Conservation (phyloP, 2,888 invertebrate species). For the Mythimna ferrago region DNA sequence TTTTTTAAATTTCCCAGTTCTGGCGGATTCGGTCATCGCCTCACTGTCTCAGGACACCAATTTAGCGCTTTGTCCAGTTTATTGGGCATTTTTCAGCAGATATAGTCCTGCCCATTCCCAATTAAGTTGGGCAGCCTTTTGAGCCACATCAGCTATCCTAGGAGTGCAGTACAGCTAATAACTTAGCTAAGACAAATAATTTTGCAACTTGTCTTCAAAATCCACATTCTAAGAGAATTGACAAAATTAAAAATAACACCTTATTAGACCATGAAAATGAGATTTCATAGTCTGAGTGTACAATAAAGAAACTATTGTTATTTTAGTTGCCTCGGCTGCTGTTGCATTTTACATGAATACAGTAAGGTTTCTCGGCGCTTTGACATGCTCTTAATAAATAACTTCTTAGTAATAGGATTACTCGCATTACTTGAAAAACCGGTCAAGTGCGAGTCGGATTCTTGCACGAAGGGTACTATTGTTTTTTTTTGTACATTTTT, state of each 20-base stretch:
- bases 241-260: neutral
- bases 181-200: neutral
- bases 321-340: neutral
- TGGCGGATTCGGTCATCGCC: too few species aligned
- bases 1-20: too few species aligned
- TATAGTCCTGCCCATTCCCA: too few species aligned
- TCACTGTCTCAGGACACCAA: too few species aligned
- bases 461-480: too few species aligned
- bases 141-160: too few species aligned
- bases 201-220: neutral
- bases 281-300: constrained; percentile 13
- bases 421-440: neutral
- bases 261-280: constrained; percentile 1
- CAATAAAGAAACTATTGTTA: constrained; percentile 15
- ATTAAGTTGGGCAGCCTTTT: too few species aligned
- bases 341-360: constrained; percentile 21
- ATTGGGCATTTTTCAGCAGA: too few species aligned
- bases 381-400: constrained; percentile 26
- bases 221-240: neutral
- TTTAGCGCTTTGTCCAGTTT: too few species aligned
- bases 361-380: constrained; percentile 23
- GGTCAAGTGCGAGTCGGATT: too few species aligned
- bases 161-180: too few species aligned
- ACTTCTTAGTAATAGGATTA: constrained; percentile 35
- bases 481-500: too few species aligned